Percentiles rank a stretch among this genome's conserved stretches.
Conservation (phyloP, 2,113 vertebrate species). For the Periophthalmus modestus region DNA sequence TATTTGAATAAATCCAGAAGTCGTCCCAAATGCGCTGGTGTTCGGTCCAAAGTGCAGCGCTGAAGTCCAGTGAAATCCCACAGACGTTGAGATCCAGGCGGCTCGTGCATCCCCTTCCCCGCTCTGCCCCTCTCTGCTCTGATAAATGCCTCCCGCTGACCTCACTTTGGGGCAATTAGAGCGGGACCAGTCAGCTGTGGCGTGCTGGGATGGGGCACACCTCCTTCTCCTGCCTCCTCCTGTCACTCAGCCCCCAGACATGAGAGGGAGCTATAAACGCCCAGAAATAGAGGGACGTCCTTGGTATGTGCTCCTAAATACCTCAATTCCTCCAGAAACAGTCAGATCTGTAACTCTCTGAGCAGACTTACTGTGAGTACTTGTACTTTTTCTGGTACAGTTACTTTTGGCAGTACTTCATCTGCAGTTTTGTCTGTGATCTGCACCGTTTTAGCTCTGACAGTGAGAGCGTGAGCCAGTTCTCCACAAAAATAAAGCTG, state of each 20-base stretch:
- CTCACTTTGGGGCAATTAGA: conserved; percentile 98
- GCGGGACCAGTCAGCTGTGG: conserved; percentile 96
- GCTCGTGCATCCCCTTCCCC: conserved; percentile 84
- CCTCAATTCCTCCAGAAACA: conserved; percentile 38
- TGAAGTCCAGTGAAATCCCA: conserved; percentile 81
- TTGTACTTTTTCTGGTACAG: too few relatives aligned
- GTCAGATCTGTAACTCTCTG: not conserved
- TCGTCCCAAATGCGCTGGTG: conserved; percentile 79
- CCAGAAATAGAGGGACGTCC: conserved; percentile 59
- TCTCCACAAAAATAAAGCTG: too few relatives aligned
- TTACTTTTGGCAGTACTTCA: too few relatives aligned
- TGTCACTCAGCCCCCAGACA: conserved; percentile 84
- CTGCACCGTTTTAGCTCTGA: too few relatives aligned
- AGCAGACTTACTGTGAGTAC: too few relatives aligned
- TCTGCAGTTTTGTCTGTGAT: too few relatives aligned
- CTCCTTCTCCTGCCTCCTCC: conserved; percentile 68
- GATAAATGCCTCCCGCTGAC: conserved; percentile 98
- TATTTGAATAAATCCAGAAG: conserved; percentile 73
- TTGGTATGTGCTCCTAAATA: conserved; percentile 50
- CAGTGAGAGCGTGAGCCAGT: too few relatives aligned
- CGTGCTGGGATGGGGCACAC: conserved; percentile 80
- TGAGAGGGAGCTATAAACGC: conserved; percentile 92
- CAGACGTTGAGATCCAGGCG: conserved; percentile 83
- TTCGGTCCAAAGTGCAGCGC: conserved; percentile 74
- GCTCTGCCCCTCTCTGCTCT: conserved; percentile 83